Conservation (phyloP, 2,797 vertebrate species). For the Todus mexicanus region DNA sequence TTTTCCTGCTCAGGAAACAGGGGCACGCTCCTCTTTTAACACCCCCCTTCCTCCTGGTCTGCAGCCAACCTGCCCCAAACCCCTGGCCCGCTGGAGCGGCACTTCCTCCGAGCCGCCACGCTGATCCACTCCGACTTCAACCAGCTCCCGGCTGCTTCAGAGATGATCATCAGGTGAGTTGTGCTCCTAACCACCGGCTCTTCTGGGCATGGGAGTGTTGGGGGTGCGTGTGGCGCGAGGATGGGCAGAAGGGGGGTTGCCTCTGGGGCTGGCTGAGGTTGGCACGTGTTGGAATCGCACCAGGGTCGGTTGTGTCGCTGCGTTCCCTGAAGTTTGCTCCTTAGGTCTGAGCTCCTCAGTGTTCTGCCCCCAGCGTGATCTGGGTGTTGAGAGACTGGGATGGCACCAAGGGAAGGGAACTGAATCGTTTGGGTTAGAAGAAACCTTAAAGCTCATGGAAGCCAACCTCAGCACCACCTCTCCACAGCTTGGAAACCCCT, state of each 20-base stretch:
- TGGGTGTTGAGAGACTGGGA: not conserved
- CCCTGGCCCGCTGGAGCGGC: slow-evolving; percentile 70
- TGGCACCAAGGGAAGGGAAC: not conserved
- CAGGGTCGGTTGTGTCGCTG: rapidly evolving
- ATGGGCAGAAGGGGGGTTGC: not conserved
- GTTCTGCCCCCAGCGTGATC: not conserved
- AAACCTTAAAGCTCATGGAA: not conserved
- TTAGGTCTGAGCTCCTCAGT: not conserved
- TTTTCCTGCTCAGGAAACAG: not conserved
- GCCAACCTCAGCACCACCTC: not conserved
- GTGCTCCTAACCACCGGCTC: not conserved
- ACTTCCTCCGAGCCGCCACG: slow-evolving; percentile 84
- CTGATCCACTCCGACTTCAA: slow-evolving; percentile 90
- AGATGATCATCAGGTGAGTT: slow-evolving; percentile 88
- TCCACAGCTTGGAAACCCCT: not conserved
- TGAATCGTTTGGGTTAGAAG: not conserved
- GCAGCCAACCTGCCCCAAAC: slow-evolving; percentile 82
- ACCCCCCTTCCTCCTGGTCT: not conserved
- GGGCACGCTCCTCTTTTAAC: not conserved
- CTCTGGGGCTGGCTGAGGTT: not conserved
- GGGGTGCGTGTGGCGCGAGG: not conserved
- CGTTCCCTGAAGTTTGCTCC: not conserved
- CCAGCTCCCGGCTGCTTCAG: slow-evolving; percentile 80
- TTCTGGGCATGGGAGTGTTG: not conserved
- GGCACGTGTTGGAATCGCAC: rapidly evolving